A percentile compares a stretch with the other conserved stretches of the same genome.
Conservation (phyloP, 2,113 vertebrate genomes). For the Laticauda laticaudata region DNA sequence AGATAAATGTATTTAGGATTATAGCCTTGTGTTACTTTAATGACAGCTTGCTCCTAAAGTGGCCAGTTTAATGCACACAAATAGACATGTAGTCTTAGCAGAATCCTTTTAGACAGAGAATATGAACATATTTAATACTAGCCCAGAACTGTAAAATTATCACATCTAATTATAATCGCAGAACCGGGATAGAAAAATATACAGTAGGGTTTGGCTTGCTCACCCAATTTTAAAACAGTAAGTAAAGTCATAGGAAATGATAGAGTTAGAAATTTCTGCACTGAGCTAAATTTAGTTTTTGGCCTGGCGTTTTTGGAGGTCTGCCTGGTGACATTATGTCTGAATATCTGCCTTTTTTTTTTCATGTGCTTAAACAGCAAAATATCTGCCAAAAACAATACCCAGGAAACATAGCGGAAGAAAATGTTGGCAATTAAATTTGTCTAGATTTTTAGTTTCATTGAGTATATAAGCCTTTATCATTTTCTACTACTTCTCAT, state of each 20-base stretch:
- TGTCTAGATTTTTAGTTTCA: background rate
- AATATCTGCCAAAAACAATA: constrained; percentile 25
- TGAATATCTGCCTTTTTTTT: constrained; percentile 23
- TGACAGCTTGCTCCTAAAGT: background rate
- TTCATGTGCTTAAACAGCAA: constrained; percentile 3
- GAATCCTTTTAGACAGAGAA: background rate
- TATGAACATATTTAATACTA: background rate
- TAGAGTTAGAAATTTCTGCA: background rate
- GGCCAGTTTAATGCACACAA: background rate
- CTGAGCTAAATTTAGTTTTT: constrained; percentile 15
- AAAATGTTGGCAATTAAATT: constrained; percentile 15
- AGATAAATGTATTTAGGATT: background rate
- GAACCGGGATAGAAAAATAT: background rate
- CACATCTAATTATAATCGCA: background rate
- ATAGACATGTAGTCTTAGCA: background rate
- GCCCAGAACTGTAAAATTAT: background rate
- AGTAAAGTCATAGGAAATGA: constrained; percentile 21
- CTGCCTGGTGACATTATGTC: constrained; percentile 26
- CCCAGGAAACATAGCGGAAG: background rate
- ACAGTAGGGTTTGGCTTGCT: background rate
- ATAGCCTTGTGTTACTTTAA: background rate
- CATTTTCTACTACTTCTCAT: background rate
- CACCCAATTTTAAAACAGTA: background rate
- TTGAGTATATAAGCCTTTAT: background rate
- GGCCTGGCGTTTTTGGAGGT: constrained; percentile 5